Percentiles rank a stretch among this genome's conserved stretches.
Conservation (phyloP, 2,888 invertebrate species). For the Dasypogon diadema region DNA sequence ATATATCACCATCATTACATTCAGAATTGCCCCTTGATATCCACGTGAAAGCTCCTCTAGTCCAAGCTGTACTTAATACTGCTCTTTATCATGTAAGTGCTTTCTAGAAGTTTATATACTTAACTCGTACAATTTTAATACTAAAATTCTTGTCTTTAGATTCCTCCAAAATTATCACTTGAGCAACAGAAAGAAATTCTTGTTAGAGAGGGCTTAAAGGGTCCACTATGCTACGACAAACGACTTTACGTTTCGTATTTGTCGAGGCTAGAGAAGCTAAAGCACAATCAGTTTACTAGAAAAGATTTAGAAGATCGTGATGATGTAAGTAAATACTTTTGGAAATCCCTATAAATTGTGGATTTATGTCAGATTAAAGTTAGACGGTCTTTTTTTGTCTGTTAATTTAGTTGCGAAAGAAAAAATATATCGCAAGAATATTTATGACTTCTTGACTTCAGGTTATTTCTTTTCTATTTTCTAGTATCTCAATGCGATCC, state of each 20-base stretch:
- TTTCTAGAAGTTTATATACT: not conserved
- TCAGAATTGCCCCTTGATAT: constrained; percentile 89
- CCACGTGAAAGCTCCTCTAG: constrained; percentile 93
- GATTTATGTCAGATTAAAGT: too few species aligned
- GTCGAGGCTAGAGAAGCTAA: constrained; percentile 78
- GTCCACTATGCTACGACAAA: constrained; percentile 75
- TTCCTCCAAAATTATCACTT: constrained; percentile 66
- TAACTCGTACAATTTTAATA: not conserved
- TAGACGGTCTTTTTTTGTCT: too few species aligned
- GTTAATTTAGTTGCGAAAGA: too few species aligned
- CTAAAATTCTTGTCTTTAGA: constrained; percentile 57
- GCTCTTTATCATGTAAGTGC: constrained; percentile 88
- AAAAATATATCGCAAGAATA: too few species aligned
- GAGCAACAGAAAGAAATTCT: constrained; percentile 66
- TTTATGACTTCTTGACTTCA: too few species aligned
- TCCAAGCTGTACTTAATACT: constrained; percentile 90
- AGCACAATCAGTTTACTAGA: constrained; percentile 66
- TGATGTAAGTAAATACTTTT: constrained; percentile 60
- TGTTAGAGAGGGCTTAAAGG: constrained; percentile 67
- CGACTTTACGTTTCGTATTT: constrained; percentile 78
- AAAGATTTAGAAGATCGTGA: constrained; percentile 65
- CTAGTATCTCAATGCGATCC: constrained; percentile 81
- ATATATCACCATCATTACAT: constrained; percentile 91
- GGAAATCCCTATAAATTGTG: too few species aligned
- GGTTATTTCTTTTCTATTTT: constrained; percentile 52